Conservation (phyloP, 2,797 vertebrate genomes). For the Steatocranus sp. region DNA sequence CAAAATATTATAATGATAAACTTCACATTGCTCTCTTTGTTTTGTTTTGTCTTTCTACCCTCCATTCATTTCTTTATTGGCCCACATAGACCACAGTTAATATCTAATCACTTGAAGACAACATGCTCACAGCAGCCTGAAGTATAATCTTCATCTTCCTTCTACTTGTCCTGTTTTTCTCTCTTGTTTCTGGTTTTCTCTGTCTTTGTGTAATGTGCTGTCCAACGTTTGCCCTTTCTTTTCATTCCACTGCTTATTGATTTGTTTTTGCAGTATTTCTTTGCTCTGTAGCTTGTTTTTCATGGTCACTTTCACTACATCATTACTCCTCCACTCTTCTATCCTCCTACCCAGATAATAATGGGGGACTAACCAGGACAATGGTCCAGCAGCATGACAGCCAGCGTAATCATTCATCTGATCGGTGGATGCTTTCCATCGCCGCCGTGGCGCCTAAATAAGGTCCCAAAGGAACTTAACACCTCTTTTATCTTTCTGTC, state of each 20-base stretch:
- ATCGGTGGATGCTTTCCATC: conserved; percentile 67
- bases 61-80: conserved; percentile 28
- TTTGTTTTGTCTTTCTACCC: background rate
- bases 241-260: background rate
- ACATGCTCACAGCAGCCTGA: conserved; percentile 38
- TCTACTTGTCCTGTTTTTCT: conserved; percentile 34
- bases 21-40: background rate
- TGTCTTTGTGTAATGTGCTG: background rate
- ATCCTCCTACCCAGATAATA: conserved; percentile 50
- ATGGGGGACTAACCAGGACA: conserved; percentile 57
- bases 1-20: background rate
- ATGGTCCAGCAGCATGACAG: conserved; percentile 44
- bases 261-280: background rate
- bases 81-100: conserved; percentile 49
- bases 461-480: conserved; percentile 62
- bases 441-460: conserved; percentile 57
- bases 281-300: conserved; percentile 21
- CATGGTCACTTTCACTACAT: conserved; percentile 35
- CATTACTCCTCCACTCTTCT: conserved; percentile 1
- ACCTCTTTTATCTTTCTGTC: conserved; percentile 70
- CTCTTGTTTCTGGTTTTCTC: background rate
- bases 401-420: conserved; percentile 71
- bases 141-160: conserved; percentile 35
- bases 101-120: conserved; percentile 40
- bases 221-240: background rate